Evolutionary conservation across 2,888 invertebrate genomes (phyloP), one percentile per base, ranked within the genome.

Genomic region (Corbicula japonica): DNA sequence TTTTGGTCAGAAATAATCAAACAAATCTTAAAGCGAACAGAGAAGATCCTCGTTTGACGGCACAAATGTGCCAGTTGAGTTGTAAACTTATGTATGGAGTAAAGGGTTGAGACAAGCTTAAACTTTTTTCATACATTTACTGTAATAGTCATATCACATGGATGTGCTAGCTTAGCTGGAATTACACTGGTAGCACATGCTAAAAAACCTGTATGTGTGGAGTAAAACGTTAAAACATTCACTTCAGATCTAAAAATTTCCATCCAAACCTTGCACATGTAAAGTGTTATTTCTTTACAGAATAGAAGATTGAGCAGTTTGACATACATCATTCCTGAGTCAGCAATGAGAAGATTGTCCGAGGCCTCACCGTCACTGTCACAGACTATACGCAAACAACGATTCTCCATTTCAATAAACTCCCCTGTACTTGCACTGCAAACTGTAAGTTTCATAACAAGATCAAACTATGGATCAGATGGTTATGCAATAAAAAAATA

Each of bases 371-470:
- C 81, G 28, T 54, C 21, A 34, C 61, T 82, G 18, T 28, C 65
- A 21, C 50, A 68, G 26, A 82, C 81, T 18, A 50, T 82, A 4
- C 23, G 75, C n/a, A 63, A 54, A 52, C 81, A 82, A 61, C 66
- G 78, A 26, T 68, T 58, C 26, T 58, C 74, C 10, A 35, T 75
- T 44, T 75, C 81, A n/a, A 41, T 81, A 6, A 56, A n/a, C n/a
- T n/a, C n/a, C n/a, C n/a, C n/a, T n/a, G n/a, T n/a, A n/a, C n/a
- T n/a, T n/a, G n/a, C n/a, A n/a, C n/a, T n/a, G n/a, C n/a, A n/a
- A n/a, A n/a, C n/a, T n/a, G n/a, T n/a, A n/a, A n/a, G n/a, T n/a
- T n/a, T n/a, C n/a, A n/a, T n/a, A n/a, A n/a, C n/a, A n/a, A n/a
- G n/a, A n/a, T n/a, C n/a, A n/a, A n/a, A n/a, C n/a, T n/a, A n/a